Evolutionary conservation across 2,113 vertebrate species (phyloP), one percentile per base, ranked within the genome.

Genomic region (Balaeniceps rex): DNA sequence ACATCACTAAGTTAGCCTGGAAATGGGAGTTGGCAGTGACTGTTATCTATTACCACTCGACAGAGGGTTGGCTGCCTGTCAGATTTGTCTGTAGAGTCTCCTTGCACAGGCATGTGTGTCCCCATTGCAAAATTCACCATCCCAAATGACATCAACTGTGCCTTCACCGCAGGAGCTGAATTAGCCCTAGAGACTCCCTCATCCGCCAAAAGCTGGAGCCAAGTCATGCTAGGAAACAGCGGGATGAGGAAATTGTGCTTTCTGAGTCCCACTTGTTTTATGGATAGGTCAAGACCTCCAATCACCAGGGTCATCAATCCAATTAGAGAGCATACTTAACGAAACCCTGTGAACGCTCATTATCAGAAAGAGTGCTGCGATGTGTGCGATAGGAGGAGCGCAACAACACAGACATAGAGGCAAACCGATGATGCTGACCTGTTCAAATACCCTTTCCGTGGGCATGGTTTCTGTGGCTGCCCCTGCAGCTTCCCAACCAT

Each of bases 41-140:
- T 95, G 75, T 94, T 95, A 95, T 94, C 89, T 90, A 93, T 95
- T 97, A 86, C 75, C 84, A 94, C 93, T 87, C 34, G 11, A 94
- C 91, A 95, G 94, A 97, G 95, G 71, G 95, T 94, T 96, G 95
- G 89, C 94, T 95, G 80, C 87, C 79, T 71, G 89, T 97, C 95
- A 96, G 87, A 90, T 93, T 77, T 93, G 75, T 94, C 89, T 95
- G 84, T 68, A 70, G 82, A 85, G 85, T 26, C 75, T 96, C 91
- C 94, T 91, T 96, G 87, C 91, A 83, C 85, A 88, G 84, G 94
- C 95, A 93, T 40, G 91, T 72, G 83, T 68, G 94, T 70, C 84
- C 87, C 87, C 81, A 21, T 83, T 90, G 83, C 84, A 91, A 90
- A 95, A 91, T 70, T 78, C 84, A 13, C 87, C 36, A 61, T 88